A percentile compares a stretch with the other conserved stretches of the same genome.
phyloP scores from a whole-genome alignment of 2,888 invertebrate genomes.

The Drosophila nr. medialis region DNA sequence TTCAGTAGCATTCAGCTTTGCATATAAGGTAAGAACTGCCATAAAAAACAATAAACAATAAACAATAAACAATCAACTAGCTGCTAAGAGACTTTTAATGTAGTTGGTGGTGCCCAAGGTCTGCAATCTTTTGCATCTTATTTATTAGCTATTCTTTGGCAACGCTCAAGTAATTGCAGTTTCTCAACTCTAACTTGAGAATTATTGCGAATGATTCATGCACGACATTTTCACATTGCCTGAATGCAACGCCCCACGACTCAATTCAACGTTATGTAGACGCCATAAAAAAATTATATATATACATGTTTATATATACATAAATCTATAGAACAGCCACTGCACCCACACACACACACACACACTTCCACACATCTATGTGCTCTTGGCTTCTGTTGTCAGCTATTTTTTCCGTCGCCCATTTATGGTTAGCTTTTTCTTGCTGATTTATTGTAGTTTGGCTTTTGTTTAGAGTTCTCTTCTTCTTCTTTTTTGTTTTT shows the following conservation, averaged over 20 bases:
- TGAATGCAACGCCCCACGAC: slow-evolving; percentile 40
- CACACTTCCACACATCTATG: slow-evolving; percentile 5
- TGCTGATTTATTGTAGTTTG: slow-evolving; percentile 53
- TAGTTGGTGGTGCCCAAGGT: slow-evolving; percentile 12
- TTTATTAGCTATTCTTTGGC: slow-evolving; percentile 36
- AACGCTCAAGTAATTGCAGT: slow-evolving; percentile 20
- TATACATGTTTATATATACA: slow-evolving; percentile 13
- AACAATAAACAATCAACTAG: slow-evolving; percentile 3
- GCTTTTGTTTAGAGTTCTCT: slow-evolving; percentile 29
- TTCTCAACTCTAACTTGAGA: slow-evolving; percentile 21
- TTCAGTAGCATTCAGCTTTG: neutral
- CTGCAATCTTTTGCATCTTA: slow-evolving; percentile 42
- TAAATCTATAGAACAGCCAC: slow-evolving; percentile 36
- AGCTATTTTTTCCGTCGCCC: slow-evolving; percentile 29
- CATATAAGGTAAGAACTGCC: neutral
- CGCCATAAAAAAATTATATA: slow-evolving; percentile 5
- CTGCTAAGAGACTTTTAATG: slow-evolving; percentile 18
- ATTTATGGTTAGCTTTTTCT: slow-evolving; percentile 54
- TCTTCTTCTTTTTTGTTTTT: neutral
- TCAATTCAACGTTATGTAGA: too few species aligned
- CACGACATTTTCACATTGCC: slow-evolving; percentile 58
- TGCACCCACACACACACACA: slow-evolving; percentile 31
- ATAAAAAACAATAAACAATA: neutral
- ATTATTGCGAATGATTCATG: slow-evolving; percentile 46
- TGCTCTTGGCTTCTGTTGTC: slow-evolving; percentile 36